Conservation (phyloP, 2,888 invertebrate species). For the Nyleta sp. region DNA sequence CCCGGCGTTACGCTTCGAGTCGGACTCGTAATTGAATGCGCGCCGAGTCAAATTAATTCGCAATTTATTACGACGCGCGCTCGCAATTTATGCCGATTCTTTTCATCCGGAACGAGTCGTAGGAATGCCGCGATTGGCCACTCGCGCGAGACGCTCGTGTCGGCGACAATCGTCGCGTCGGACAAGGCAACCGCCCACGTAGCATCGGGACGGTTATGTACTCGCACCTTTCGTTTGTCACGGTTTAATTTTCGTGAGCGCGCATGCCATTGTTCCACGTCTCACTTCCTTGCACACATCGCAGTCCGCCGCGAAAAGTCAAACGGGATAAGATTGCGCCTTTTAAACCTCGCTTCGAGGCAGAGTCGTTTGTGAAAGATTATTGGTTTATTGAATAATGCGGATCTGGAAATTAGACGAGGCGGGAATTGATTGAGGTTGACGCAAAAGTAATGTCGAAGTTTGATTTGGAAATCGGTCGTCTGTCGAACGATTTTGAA, state of each 20-base stretch:
- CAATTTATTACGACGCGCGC: conserved; percentile 47
- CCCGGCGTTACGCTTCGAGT: conserved; percentile 40
- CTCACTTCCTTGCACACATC: conserved; percentile 26
- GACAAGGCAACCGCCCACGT: conserved; percentile 72
- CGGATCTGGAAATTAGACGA: too few relatives aligned
- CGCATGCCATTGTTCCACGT: conserved; percentile 57
- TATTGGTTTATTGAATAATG: too few relatives aligned
- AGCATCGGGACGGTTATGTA: conserved; percentile 66
- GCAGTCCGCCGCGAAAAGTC: conserved; percentile 15
- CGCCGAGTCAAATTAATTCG: conserved; percentile 49
- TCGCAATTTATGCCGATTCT: conserved; percentile 40
- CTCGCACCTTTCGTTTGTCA: conserved; percentile 74
- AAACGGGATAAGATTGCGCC: conserved; percentile 7
- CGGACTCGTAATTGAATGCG: conserved; percentile 54
- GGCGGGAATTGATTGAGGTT: too few relatives aligned
- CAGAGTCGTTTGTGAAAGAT: too few relatives aligned
- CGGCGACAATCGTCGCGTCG: conserved; percentile 41
- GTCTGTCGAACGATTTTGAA: too few relatives aligned
- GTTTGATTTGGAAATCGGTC: too few relatives aligned
- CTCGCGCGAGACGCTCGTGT: conserved; percentile 42
- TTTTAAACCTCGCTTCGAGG: background rate
- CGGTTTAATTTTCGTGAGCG: conserved; percentile 73
- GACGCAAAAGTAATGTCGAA: too few relatives aligned
- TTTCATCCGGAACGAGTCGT: conserved; percentile 41
- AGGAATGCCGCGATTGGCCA: conserved; percentile 42